phyloP scores from a whole-genome alignment of 2,113 vertebrate genomes.

The Chiloscyllium plagiosum region DNA sequence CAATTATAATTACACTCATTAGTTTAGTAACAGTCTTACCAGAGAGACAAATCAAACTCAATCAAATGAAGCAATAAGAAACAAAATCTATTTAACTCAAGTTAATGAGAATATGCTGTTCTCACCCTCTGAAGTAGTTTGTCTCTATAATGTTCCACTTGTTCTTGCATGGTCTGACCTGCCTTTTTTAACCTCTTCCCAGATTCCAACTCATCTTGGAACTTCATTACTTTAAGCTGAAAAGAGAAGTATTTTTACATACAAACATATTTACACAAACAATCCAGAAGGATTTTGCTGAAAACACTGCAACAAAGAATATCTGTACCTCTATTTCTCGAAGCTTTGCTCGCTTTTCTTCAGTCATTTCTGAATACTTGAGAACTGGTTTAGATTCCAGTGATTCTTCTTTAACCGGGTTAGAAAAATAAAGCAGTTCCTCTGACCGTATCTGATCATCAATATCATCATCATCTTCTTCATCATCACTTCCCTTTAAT shows the following conservation, averaged over 20 bases:
- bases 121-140: conserved; percentile 88
- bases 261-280: neutral
- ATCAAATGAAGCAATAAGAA: neutral
- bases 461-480: conserved; percentile 65
- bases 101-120: neutral
- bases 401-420: conserved; percentile 80
- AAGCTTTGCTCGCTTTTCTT: conserved; percentile 92
- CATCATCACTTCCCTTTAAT: conserved; percentile 63
- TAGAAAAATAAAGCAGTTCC: conserved; percentile 75
- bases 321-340: conserved; percentile 85
- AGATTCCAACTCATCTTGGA: conserved; percentile 96
- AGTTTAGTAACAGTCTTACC: neutral
- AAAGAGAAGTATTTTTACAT: conserved; percentile 39
- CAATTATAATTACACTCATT: conserved; percentile 6
- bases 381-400: conserved; percentile 65
- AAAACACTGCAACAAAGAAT: neutral
- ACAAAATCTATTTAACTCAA: neutral
- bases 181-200: conserved; percentile 94
- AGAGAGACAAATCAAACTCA: neutral
- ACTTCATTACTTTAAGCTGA: conserved; percentile 99
- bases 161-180: conserved; percentile 90
- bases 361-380: conserved; percentile 90
- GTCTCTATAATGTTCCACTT: conserved; percentile 96
- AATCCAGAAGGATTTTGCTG: neutral
- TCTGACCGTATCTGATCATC: conserved; percentile 79